Evolutionary conservation across 2,888 invertebrate genomes (phyloP).

Genomic region (Meiosimyza platycephala): DNA sequence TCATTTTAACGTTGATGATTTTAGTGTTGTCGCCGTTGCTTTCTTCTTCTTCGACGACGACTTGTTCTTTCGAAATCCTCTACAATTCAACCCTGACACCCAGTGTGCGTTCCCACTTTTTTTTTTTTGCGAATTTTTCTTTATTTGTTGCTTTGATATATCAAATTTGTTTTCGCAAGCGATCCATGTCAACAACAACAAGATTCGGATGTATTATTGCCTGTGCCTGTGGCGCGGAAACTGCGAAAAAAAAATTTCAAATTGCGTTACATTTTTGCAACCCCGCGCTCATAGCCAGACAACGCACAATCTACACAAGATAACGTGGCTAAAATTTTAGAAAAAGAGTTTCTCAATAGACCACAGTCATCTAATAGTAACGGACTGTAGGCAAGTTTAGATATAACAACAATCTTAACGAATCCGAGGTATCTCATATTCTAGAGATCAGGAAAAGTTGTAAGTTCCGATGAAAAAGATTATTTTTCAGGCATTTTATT

Average conservation of each 20-base stretch:
- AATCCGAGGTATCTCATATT: too few species aligned
- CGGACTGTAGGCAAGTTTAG: too few species aligned
- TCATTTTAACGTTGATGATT: slow-evolving; percentile 29
- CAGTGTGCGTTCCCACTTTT: background rate
- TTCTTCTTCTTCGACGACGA: background rate
- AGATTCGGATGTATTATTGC: slow-evolving; percentile 50
- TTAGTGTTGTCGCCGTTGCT: background rate
- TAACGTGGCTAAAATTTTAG: too few species aligned
- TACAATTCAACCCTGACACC: slow-evolving; percentile 35
- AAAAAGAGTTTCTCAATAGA: too few species aligned
- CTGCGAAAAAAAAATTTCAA: slow-evolving; percentile 18
- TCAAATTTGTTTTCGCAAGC: slow-evolving; percentile 45
- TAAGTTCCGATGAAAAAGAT: too few species aligned
- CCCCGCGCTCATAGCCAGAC: background rate
- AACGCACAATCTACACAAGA: slow-evolving; percentile 20
- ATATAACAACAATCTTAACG: too few species aligned
- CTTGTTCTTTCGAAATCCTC: background rate
- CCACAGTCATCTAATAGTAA: too few species aligned
- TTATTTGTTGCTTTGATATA: slow-evolving; percentile 23
- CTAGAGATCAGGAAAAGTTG: too few species aligned
- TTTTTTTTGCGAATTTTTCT: background rate
- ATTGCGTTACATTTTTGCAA: slow-evolving; percentile 1
- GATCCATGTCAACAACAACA: slow-evolving; percentile 44
- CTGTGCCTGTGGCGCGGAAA: slow-evolving; percentile 47
- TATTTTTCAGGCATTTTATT: too few species aligned